Evolutionary conservation across 2,113 vertebrate species (phyloP).

Genomic region (Myocastor coypus): DNA sequence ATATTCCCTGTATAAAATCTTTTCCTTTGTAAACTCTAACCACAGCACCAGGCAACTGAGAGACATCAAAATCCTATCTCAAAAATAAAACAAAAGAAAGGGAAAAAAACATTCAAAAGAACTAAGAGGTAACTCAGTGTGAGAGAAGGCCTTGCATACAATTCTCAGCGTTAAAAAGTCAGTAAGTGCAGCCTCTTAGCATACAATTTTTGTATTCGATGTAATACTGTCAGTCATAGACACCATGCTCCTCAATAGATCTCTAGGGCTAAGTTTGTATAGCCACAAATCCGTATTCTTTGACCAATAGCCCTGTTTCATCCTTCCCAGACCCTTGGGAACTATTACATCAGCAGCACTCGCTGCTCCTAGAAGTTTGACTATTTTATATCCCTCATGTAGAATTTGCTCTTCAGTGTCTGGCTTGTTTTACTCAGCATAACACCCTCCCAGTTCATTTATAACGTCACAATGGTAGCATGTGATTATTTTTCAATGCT

Average conservation of each 20-base stretch:
- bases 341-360: neutral
- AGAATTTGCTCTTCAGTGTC: neutral
- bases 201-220: neutral
- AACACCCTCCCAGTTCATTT: neutral
- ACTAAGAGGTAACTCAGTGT: neutral
- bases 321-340: neutral
- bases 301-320: neutral
- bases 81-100: neutral
- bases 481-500: neutral
- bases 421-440: neutral
- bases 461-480: neutral
- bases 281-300: neutral
- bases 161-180: neutral
- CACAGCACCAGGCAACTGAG: neutral
- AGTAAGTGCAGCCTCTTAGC: neutral
- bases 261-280: neutral
- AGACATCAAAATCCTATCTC: neutral
- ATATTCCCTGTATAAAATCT: neutral
- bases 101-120: neutral
- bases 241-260: neutral
- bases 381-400: neutral
- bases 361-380: neutral
- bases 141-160: neutral
- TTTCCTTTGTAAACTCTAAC: neutral
- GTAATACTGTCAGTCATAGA: neutral